Evolutionary conservation across 2,113 vertebrate genomes (phyloP).

Genomic region (Chaetodon trifascialis): DNA sequence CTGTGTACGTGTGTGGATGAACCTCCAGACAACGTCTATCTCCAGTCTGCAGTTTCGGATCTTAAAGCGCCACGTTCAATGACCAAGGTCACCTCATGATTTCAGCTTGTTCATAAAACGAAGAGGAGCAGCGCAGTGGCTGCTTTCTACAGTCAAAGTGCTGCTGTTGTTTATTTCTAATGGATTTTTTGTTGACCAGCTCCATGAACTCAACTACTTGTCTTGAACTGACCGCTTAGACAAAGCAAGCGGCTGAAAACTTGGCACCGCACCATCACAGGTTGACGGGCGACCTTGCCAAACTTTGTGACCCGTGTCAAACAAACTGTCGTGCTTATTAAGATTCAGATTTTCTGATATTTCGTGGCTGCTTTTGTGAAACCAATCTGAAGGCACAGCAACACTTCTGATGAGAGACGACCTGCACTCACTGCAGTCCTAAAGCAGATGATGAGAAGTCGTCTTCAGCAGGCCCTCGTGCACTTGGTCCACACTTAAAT

Average conservation of each 20-base stretch:
- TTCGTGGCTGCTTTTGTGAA: not conserved
- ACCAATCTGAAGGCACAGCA: not conserved
- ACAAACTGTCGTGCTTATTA: not conserved
- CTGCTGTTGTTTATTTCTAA: no score
- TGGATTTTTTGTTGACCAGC: no score
- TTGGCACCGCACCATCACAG: not conserved
- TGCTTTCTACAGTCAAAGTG: no score
- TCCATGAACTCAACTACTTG: no score
- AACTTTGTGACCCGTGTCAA: not conserved
- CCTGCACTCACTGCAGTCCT: not conserved
- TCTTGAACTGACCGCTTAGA: no score
- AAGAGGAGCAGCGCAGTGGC: no score
- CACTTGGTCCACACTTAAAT: constrained; percentile 21
- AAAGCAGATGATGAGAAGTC: not conserved
- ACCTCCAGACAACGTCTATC: no score
- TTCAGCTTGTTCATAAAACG: no score
- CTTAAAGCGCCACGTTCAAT: no score
- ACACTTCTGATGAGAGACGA: not conserved
- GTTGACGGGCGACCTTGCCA: constrained; percentile 2
- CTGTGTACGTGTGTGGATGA: no score
- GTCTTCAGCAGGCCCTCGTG: not conserved
- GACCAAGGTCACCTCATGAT: no score
- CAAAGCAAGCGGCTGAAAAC: not conserved
- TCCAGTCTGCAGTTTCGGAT: no score
- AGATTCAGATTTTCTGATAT: not conserved